phyloP scores from a whole-genome alignment of 2,797 vertebrate genomes.

The Glossophaga mutica region DNA sequence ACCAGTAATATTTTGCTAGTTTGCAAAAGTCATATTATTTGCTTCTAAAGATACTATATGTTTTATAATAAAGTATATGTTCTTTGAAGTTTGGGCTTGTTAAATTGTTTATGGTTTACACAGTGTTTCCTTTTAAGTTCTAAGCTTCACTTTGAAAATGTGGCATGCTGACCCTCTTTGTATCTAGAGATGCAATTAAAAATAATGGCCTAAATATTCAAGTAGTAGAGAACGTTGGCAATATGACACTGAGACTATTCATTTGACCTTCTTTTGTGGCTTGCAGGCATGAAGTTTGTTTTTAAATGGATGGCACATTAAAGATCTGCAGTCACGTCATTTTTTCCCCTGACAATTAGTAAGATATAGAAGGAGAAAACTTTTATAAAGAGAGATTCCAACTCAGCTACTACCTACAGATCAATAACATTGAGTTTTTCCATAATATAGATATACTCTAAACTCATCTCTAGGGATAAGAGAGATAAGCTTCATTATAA shows the following conservation, averaged over 20 bases:
- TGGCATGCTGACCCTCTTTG: constrained; percentile 57
- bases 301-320: constrained; percentile 47
- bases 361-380: constrained; percentile 49
- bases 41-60: constrained; percentile 70
- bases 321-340: constrained; percentile 39
- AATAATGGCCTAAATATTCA: constrained; percentile 65
- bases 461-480: constrained; percentile 49
- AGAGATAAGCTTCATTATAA: constrained; percentile 37
- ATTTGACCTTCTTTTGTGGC: constrained; percentile 54
- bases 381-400: neutral
- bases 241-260: neutral
- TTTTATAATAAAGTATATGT: constrained; percentile 65
- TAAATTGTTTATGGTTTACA: constrained; percentile 57
- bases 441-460: constrained; percentile 49
- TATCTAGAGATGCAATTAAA: constrained; percentile 73
- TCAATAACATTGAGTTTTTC: constrained; percentile 52
- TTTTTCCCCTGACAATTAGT: constrained; percentile 65
- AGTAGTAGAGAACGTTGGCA: constrained; percentile 11
- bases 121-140: constrained; percentile 39
- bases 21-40: constrained; percentile 71
- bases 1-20: constrained; percentile 73
- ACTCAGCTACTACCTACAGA: constrained; percentile 7
- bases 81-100: constrained; percentile 48
- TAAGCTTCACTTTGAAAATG: constrained; percentile 50
- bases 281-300: constrained; percentile 55